Conservation (phyloP, 2,888 invertebrate species). For the Actias luna region DNA sequence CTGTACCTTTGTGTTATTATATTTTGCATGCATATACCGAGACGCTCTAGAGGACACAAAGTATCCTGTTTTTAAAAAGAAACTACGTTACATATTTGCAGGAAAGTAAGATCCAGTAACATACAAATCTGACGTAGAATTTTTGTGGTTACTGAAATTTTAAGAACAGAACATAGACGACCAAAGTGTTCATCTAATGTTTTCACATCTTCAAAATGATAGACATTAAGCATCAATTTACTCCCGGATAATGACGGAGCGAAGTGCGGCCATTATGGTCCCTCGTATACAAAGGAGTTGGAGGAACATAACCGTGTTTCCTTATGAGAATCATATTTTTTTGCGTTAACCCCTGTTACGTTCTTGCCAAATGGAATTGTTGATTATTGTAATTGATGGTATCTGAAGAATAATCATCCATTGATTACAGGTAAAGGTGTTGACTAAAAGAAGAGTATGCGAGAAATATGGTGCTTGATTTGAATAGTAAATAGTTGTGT, state of each 20-base stretch:
- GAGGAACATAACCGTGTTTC: neutral
- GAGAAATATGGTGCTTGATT: neutral
- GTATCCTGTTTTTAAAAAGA: neutral
- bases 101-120: neutral
- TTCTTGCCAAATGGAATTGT: neutral
- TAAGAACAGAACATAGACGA: neutral
- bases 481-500: neutral
- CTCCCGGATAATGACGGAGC: conserved; percentile 32
- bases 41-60: neutral
- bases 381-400: neutral
- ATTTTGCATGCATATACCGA: neutral
- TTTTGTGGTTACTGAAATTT: neutral
- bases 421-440: neutral
- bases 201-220: conserved; percentile 26
- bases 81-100: neutral
- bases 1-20: neutral
- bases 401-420: neutral
- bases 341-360: neutral
- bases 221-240: conserved; percentile 38
- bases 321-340: conserved; percentile 2
- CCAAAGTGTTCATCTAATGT: neutral
- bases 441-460: too few species aligned
- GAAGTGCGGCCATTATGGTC: conserved; percentile 35
- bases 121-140: neutral
- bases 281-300: conserved; percentile 22